Evolutionary conservation across 2,797 vertebrate genomes (phyloP).

Genomic region (Scomberomorus guttatus): DNA sequence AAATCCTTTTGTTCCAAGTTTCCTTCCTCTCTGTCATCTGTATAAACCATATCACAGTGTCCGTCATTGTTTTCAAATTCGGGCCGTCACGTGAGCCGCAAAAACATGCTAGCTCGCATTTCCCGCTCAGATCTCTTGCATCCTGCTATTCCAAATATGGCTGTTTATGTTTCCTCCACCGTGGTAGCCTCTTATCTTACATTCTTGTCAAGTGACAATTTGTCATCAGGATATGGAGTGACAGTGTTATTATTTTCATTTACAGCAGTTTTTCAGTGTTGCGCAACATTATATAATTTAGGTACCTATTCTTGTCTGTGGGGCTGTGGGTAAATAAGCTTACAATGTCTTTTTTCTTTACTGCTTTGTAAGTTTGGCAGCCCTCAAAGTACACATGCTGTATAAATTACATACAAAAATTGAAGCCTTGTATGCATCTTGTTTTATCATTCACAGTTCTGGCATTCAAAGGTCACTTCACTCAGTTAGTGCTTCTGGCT

Average conservation of each 20-base stretch:
- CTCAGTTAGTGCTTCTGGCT: too few relatives aligned
- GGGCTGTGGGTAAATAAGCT: too few relatives aligned
- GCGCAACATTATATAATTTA: too few relatives aligned
- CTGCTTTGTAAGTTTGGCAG: too few relatives aligned
- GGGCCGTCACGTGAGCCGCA: conserved; percentile 39
- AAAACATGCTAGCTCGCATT: conserved; percentile 24
- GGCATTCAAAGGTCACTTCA: too few relatives aligned
- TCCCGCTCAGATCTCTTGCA: conserved; percentile 41
- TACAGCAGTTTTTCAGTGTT: conserved; percentile 6
- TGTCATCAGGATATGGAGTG: conserved; percentile 34
- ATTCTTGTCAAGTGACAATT: conserved; percentile 8
- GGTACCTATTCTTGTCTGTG: too few relatives aligned
- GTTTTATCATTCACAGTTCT: too few relatives aligned
- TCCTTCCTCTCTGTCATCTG: conserved; percentile 71
- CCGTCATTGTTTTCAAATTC: conserved; percentile 65
- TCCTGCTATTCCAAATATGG: conserved; percentile 59
- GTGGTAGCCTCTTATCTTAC: conserved; percentile 30
- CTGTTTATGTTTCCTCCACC: conserved; percentile 15
- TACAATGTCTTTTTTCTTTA: too few relatives aligned
- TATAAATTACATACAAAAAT: too few relatives aligned
- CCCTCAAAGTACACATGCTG: too few relatives aligned
- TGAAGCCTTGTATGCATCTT: too few relatives aligned
- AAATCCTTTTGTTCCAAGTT: conserved; percentile 66
- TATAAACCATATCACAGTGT: conserved; percentile 48
- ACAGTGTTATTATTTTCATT: conserved; percentile 41